phyloP scores from a whole-genome alignment of 2,797 vertebrate genomes.

The Sebastiscus tertius region DNA sequence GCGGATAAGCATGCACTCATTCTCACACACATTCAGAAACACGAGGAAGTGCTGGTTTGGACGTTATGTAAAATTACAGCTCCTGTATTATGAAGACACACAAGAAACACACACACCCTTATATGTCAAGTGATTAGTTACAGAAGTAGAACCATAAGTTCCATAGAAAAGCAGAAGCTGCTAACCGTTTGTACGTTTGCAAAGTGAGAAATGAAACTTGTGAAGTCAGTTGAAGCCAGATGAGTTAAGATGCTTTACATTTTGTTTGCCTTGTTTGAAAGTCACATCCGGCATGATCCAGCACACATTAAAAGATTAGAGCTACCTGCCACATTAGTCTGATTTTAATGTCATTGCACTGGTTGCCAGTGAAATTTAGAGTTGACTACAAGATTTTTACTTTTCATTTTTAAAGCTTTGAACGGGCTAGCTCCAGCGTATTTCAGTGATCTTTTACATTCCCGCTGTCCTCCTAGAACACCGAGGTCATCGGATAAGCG shows the following conservation, averaged over 20 bases:
- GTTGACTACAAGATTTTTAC: too few species aligned
- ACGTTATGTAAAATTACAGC: constrained; percentile 47
- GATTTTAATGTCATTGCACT: too few species aligned
- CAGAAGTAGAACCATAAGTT: constrained; percentile 59
- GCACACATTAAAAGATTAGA: not conserved
- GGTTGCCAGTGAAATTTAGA: too few species aligned
- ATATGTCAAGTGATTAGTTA: constrained; percentile 66
- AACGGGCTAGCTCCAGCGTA: too few species aligned
- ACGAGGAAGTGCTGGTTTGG: constrained; percentile 45
- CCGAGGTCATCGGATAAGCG: too few species aligned
- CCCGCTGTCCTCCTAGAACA: too few species aligned
- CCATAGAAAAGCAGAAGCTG: constrained; percentile 72
- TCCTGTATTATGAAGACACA: constrained; percentile 12
- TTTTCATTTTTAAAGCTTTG: too few species aligned
- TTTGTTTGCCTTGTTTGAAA: not conserved
- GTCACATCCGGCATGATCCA: not conserved
- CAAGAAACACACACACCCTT: constrained; percentile 7
- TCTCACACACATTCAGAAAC: constrained; percentile 20
- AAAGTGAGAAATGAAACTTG: constrained; percentile 72
- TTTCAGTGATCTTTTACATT: too few species aligned
- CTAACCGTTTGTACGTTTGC: constrained; percentile 34
- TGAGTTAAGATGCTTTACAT: not conserved
- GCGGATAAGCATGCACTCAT: constrained; percentile 38
- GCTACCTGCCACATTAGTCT: not conserved
- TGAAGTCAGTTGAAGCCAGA: constrained; percentile 16